Evolutionary conservation across 2,797 vertebrate species (phyloP), one percentile per base, ranked within the genome.

Genomic region (Sphenodon punctatus): DNA sequence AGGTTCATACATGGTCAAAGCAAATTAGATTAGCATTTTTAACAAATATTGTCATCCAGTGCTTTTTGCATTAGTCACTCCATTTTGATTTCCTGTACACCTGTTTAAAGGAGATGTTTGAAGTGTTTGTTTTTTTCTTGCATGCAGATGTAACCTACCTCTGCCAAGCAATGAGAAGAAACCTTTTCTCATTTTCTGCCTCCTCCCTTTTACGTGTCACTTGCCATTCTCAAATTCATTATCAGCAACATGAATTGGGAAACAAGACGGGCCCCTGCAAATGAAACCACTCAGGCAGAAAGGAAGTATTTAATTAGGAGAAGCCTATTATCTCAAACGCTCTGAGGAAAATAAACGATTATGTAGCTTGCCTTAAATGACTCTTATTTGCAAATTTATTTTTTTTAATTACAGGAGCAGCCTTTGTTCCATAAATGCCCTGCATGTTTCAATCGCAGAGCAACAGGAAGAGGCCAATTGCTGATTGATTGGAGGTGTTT

Each of bases 311-410:
- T 75, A 75, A 74, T 90, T 87, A 91, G 39, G 53, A 75, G 42
- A 75, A 82, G 75, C 32, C 49, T 84, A 82, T 85, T 92, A 87
- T 72, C 75, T 45, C 36, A 69, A 81, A 84, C 42, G 61, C 39
- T 53, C 70, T 68, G 55, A 65, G 85, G n/a, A 87, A 93, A 89
- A 83, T 56, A 80, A 83, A 61, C 64, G 83, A 76, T 64, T 78
- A 25, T 76, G 60, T 87, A 55, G 68, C 63, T 75, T 36, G 27
- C 36, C 49, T 78, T 84, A 80, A 84, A 87, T 39, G 63, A 56
- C n/a, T 51, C 14, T 65, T 42, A 67, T 78, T 87, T 88, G 39
- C 55, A 82, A 88, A 88, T 85, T 84, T 65, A 75, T 64, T 69
- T 81, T 84, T 78, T 60, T 70, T 80, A 92, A 92, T 86, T 85